Evolutionary conservation across 2,888 invertebrate species (phyloP), one percentile per base, ranked within the genome.

Genomic region (Chaitophorus viminalis): DNA sequence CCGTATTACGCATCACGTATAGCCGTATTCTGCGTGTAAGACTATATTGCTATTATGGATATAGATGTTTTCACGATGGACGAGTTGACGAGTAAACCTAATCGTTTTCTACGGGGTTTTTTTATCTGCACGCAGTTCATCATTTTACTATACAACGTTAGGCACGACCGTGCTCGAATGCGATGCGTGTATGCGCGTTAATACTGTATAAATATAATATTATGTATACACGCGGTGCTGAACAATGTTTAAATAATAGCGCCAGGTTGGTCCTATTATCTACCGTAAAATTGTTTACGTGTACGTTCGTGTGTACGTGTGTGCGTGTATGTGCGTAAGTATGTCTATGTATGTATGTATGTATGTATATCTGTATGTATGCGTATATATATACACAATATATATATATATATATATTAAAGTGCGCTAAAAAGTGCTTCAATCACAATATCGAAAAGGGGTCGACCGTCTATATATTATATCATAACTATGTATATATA

Each of bases 401-500:
- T n/a, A n/a, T n/a, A n/a, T 18, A 25, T 25, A 65, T 65, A n/a
- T 33, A n/a, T 46, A 54, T 52, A 77, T 6, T 78, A 33, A 3
- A 39, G 36, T 68, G 36, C 29, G 39, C 39, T 36, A 39, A 36
- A 65, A 79, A 65, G 79, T 79, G 29, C 81, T 81, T 68, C 29
- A 81, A 81, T 68, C 68, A 81, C 39, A 81, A 68, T 68, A 81
- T 46, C 4, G 4, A 39, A 39, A 18, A n/a, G 31, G 3, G 9
- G 65, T 18, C 29, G 46, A 3, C 8, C 29, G 3, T 46, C 31
- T 68, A 31, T 81, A 54, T n/a, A 54, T n/a, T n/a, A 79, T 21
- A 8, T 36, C 4, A 25, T 29, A 81, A 29, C 29, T 68, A 11
- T 29, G 0, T 29, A 29, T 75, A 39, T 4, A 2, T 36, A 79